Base-by-base conservation (phyloP, 1,140 invertebrate species). In the Leptonema lineaticorne region DNA sequence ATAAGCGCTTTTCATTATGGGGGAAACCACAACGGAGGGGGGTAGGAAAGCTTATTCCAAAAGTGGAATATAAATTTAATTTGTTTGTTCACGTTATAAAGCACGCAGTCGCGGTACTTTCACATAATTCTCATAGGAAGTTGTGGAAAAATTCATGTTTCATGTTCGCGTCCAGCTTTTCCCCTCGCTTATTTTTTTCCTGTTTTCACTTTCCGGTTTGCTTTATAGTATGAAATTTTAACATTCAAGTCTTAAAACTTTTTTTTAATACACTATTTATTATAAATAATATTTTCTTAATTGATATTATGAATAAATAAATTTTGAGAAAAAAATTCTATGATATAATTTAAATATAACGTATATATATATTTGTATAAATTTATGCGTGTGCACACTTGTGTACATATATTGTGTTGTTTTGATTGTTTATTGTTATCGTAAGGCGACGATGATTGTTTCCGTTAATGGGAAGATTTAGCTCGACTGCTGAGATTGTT, bases 21-120 rank as follows among this genome's bases (percentile, higher is more conserved):
- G 9, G 22, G 24, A 53, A 26, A 53, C 50, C 50, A 26, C 50
- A 53, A 53, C 27, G n/a, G 50, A 9, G 22, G 22, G 50, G 20
- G n/a, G n/a, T n/a, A n/a, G n/a, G n/a, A n/a, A n/a, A n/a, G 20
- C 50, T 53, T 26, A 53, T 53, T 26, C 11, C 22, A n/a, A 53
- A 26, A 53, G 24, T 53, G 24, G 50, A 14, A 53, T 53, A 53
- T 53, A 53, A 53, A 53, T 53, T 53, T 24, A 53, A 53, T 53
- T 53, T 53, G 50, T 53, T 53, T 53, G 50, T 24, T 53, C 1
- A 8, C 18, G 20, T 53, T 22, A 20, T 14, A 24, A n/a, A 16
- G 11, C 37, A 41, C 9, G 16, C 37, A 41, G 37, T 41, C 16
- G 37, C 20, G 50, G 50, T 14, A 53, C 50, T 53, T 53, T 53